These are phyloP conservation scores for Branchinecta sandiegonensis DNA, from an alignment of 2,888 invertebrate genomes.

Conservation along the genomic window DNA sequence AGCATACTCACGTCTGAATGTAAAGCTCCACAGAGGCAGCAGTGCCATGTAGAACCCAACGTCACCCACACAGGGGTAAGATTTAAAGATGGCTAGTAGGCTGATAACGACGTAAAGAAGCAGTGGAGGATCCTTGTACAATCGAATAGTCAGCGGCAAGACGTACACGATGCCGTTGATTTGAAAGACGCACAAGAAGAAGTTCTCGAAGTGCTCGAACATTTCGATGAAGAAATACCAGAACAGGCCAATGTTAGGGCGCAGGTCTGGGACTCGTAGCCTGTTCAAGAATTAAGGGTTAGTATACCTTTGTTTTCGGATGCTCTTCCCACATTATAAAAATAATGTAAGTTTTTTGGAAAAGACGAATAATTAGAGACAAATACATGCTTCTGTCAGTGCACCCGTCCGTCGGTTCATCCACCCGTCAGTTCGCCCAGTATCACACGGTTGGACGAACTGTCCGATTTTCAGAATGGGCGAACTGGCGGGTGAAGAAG, in stretches of 20 bases:
- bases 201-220: constrained; percentile 93
- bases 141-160: constrained; percentile 64
- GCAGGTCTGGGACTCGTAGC: constrained; percentile 76
- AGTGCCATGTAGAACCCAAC: constrained; percentile 79
- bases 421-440: no score
- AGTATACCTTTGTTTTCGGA: no score
- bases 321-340: no score
- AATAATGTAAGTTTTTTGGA: no score
- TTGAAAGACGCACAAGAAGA: constrained; percentile 94
- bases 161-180: constrained; percentile 86
- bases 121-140: constrained; percentile 62
- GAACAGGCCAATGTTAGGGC: constrained; percentile 92
- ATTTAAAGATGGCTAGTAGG: constrained; percentile 79
- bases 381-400: no score
- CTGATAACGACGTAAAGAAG: constrained; percentile 63
- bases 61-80: constrained; percentile 92
- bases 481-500: no score
- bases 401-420: no score
- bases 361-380: no score
- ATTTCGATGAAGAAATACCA: constrained; percentile 99
- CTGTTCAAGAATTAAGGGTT: constrained; percentile 42
- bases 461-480: no score
- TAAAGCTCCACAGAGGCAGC: constrained; percentile 77
- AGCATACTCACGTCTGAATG: constrained; percentile 59
- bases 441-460: no score